Evolutionary conservation across 2,113 vertebrate genomes (phyloP), one percentile per base, ranked within the genome.

Genomic region (Gadus chalcogrammus): DNA sequence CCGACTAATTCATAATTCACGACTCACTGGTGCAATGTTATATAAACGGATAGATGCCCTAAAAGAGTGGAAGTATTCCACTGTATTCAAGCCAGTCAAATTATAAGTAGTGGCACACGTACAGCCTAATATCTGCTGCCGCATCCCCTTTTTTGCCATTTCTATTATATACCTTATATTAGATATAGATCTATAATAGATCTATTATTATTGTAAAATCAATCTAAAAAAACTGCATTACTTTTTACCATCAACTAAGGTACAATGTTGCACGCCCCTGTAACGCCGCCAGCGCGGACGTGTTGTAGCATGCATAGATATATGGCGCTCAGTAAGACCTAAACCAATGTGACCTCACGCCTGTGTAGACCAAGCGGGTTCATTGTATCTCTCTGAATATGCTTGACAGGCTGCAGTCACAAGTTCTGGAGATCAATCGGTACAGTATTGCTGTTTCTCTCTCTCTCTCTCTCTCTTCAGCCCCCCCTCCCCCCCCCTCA

Each of bases 381-480:
- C 90, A 93, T 85, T 93, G 80, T 93, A 92, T 92, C 83, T 93
- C 86, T 92, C 82, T 93, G 92, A 93, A 93, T 93, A 92, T 93
- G 91, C 91, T 92, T 91, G 92, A 93, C 92, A 93, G 92, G 90
- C 92, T 90, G 92, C 92, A 91, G 92, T 93, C 92, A 92, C 91
- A 92, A 92, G 92, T 91, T 91, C 92, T 91, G 92, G 90, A 92
- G 92, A 93, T 91, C 92, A 93, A 89, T 92, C 92, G 91, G 92
- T 93, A 93, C 92, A 93, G 92, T 93, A 93, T 93, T 88, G 86
- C 85, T 84, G 84, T 91, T 92, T 92, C 78, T 89, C 89, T 84
- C 85, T 88, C 85, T 90, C 83, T 87, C 90, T 91, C 91, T 20
- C 20, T 84, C 76, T 73, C 83, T 82, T 91, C 92, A 90, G 91